Percentiles rank a stretch among this genome's conserved stretches.
Conservation (phyloP, 2,888 invertebrate genomes). For the Folsomia candida region DNA sequence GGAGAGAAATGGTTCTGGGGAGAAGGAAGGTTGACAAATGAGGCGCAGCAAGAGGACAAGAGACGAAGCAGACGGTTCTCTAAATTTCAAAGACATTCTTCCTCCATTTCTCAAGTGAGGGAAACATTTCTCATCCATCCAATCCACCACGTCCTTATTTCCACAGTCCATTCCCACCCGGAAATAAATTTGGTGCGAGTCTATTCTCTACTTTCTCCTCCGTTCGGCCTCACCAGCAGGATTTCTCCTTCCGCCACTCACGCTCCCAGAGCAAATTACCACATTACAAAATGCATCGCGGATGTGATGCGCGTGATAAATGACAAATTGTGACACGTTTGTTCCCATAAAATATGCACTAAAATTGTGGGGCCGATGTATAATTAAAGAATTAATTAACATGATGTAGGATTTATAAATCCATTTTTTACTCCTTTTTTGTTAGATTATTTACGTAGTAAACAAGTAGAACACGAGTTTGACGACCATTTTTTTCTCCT, state of each 20-base stretch:
- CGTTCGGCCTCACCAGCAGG: not conserved
- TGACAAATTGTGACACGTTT: too few species aligned
- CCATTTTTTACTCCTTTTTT: too few species aligned
- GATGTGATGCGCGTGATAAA: too few species aligned
- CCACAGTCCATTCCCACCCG: conserved; percentile 10
- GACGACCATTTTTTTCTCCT: not conserved
- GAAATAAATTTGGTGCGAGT: conserved; percentile 10
- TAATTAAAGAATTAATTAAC: too few species aligned
- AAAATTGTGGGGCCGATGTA: too few species aligned
- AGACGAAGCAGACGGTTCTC: conserved; percentile 50
- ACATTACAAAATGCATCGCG: too few species aligned
- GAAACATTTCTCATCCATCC: conserved; percentile 46
- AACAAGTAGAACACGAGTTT: too few species aligned
- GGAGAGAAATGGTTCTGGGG: not conserved
- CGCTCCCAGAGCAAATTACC: too few species aligned
- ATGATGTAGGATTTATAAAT: too few species aligned
- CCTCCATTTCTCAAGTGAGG: conserved; percentile 39
- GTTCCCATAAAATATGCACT: too few species aligned
- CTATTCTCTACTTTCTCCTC: not conserved
- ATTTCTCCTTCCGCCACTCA: not conserved
- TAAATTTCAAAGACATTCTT: conserved; percentile 43
- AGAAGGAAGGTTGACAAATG: conserved; percentile 44
- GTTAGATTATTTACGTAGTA: too few species aligned
- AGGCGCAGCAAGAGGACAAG: conserved; percentile 27
- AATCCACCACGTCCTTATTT: conserved; percentile 18